Evolutionary conservation across 1,140 invertebrate genomes (phyloP).

Genomic region (Drosophila santomea): DNA sequence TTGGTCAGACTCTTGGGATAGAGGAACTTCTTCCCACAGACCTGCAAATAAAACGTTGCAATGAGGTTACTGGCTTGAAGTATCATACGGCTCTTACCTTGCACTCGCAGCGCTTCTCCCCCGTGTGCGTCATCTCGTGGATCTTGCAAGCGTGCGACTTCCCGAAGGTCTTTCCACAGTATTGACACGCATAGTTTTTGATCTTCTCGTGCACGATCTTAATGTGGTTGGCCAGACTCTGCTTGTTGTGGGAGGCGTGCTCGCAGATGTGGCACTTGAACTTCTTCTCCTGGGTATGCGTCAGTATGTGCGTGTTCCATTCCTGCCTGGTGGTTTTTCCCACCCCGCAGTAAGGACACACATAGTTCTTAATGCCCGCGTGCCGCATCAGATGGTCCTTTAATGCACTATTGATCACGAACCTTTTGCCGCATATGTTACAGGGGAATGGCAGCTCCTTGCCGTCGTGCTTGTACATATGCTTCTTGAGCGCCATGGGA

Average conservation of each 20-base stretch:
- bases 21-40: slow-evolving; percentile 79
- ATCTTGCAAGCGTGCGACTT: slow-evolving; percentile 83
- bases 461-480: slow-evolving; percentile 86
- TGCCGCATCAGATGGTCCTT: slow-evolving; percentile 82
- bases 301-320: slow-evolving; percentile 81
- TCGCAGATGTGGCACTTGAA: slow-evolving; percentile 80
- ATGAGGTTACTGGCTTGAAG: neutral
- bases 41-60: slow-evolving; percentile 13
- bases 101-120: slow-evolving; percentile 85
- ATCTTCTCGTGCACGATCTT: slow-evolving; percentile 83
- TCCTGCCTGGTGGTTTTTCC: slow-evolving; percentile 80
- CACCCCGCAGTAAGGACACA: slow-evolving; percentile 80
- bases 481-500: slow-evolving; percentile 84
- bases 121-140: slow-evolving; percentile 85
- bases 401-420: slow-evolving; percentile 76
- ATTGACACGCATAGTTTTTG: slow-evolving; percentile 80
- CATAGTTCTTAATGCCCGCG: slow-evolving; percentile 81
- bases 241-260: slow-evolving; percentile 78
- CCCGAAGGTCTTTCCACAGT: slow-evolving; percentile 82
- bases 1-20: slow-evolving; percentile 81
- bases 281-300: slow-evolving; percentile 81
- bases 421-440: slow-evolving; percentile 86
- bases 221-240: slow-evolving; percentile 77
- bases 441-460: slow-evolving; percentile 86
- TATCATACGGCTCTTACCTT: slow-evolving; percentile 46